A percentile compares a stretch with the other conserved stretches of the same genome.
Evolutionary conservation across 2,113 vertebrate species (phyloP).

Genomic region (Toxostoma redivivum): DNA sequence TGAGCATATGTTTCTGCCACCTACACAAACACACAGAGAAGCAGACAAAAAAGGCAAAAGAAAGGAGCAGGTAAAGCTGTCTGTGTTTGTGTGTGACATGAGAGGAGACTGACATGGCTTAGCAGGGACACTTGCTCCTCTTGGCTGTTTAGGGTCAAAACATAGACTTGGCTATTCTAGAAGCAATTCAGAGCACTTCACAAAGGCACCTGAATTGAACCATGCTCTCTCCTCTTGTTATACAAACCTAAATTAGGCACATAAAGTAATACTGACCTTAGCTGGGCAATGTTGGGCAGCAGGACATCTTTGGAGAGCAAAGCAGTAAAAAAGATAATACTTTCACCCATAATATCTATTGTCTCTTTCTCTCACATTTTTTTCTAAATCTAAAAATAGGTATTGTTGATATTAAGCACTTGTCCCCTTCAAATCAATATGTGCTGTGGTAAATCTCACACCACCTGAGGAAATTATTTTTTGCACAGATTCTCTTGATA

Average conservation of each 20-base stretch:
- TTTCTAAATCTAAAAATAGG: neutral
- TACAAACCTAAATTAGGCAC: neutral
- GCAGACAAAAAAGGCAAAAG: neutral
- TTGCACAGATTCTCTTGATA: neutral
- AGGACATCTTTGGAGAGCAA: neutral
- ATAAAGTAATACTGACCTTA: neutral
- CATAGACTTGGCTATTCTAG: neutral
- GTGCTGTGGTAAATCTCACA: neutral
- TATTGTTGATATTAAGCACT: neutral
- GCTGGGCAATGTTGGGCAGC: neutral
- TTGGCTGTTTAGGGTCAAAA: neutral
- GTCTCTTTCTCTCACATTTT: neutral
- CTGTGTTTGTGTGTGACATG: neutral
- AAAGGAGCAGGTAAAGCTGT: neutral
- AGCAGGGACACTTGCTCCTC: neutral
- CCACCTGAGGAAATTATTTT: neutral
- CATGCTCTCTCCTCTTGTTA: fast-evolving
- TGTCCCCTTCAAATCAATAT: neutral
- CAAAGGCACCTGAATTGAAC: neutral
- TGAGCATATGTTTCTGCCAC: neutral
- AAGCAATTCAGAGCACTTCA: neutral
- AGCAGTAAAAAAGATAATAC: neutral
- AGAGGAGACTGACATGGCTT: fast-evolving
- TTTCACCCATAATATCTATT: neutral
- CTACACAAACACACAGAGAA: neutral